phyloP scores from a whole-genome alignment of 2,113 vertebrate species.

The Apus apus region DNA sequence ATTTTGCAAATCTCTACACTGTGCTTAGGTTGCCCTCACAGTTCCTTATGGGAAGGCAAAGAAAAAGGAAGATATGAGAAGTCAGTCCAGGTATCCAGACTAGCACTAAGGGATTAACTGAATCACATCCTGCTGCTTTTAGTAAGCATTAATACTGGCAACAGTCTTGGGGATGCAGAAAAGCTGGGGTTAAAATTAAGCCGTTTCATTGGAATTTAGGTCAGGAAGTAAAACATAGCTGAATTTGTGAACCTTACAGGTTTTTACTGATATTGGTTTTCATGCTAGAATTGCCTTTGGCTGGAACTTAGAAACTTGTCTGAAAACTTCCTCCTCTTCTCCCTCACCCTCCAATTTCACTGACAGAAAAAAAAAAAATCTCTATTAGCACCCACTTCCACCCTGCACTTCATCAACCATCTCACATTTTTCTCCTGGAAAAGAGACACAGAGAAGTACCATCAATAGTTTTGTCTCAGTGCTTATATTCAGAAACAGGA shows the following conservation, averaged over 20 bases:
- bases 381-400: constrained; percentile 27
- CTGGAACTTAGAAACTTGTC: constrained; percentile 35
- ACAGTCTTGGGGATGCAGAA: neutral
- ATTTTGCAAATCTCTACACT: neutral
- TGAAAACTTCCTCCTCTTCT: neutral
- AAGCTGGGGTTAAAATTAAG: neutral
- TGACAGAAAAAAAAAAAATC: constrained; percentile 9
- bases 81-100: neutral
- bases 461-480: constrained; percentile 22
- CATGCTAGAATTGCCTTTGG: constrained; percentile 38
- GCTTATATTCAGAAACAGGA: constrained; percentile 25
- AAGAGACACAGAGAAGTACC: constrained; percentile 8
- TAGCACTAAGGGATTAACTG: neutral
- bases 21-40: neutral
- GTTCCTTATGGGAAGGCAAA: neutral
- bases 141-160: neutral
- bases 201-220: neutral
- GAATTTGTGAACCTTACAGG: constrained; percentile 32
- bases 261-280: constrained; percentile 15
- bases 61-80: neutral
- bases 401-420: neutral
- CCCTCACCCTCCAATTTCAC: neutral
- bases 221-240: neutral
- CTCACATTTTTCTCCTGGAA: neutral
- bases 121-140: neutral